Evolutionary conservation across 2,888 invertebrate genomes (phyloP).

Genomic region (Tetranychus truncatus): DNA sequence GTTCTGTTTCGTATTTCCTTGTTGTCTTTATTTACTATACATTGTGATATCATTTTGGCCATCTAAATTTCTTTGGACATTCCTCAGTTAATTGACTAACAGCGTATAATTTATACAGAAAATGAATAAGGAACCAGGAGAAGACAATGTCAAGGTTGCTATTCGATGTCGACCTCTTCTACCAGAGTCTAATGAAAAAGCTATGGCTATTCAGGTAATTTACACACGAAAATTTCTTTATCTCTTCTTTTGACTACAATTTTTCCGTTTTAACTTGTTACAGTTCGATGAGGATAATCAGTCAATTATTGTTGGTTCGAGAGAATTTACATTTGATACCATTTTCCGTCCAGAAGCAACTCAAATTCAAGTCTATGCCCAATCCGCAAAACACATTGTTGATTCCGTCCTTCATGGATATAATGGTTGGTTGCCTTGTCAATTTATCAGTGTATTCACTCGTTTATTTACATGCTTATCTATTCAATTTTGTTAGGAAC

Average conservation of each 20-base stretch:
- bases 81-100: too few relatives aligned
- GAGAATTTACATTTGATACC: conserved; percentile 71
- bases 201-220: conserved; percentile 27
- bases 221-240: background rate
- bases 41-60: too few relatives aligned
- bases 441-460: background rate
- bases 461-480: background rate
- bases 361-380: conserved; percentile 83
- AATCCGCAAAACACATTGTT: conserved; percentile 86
- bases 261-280: background rate
- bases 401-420: conserved; percentile 81
- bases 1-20: too few relatives aligned
- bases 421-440: conserved; percentile 50
- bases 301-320: conserved; percentile 32
- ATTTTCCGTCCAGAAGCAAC: conserved; percentile 71
- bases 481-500: conserved; percentile 34
- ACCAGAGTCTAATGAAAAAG: conserved; percentile 42
- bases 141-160: conserved; percentile 85
- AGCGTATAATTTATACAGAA: too few relatives aligned
- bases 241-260: background rate
- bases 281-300: conserved; percentile 13
- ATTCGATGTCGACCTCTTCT: conserved; percentile 74
- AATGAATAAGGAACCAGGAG: conserved; percentile 6
- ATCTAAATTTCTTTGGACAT: too few relatives aligned
- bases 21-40: too few relatives aligned